Evolutionary conservation across 92 coral and sea anemone genomes (phyloP), one percentile per base, ranked within the genome.

Genomic region (Blastomussa wellsi): DNA sequence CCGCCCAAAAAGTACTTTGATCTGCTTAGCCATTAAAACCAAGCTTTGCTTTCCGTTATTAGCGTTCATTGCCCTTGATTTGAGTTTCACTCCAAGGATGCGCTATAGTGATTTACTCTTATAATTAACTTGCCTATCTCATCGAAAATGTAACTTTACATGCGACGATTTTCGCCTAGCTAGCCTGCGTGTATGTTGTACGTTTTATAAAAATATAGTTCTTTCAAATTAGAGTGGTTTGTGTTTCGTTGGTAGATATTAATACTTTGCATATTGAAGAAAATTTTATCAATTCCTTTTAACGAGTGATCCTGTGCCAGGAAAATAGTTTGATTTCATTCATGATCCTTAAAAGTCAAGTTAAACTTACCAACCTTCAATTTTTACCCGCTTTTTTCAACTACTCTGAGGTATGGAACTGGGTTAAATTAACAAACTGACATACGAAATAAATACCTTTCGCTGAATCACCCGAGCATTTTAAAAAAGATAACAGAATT

Each of bases 31-130:
- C 39, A 35, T 38, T 14, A 33, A 80, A 19, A 44, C 84, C 29
- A 66, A 65, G n/a, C 42, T 38, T 15, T 33, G 41, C 83, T 49
- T 65, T 65, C 83, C 74, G 74, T 68, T 70, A 36, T 41, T 13
- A 44, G 49, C 11, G n/a, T 47, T 32, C 84, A 8, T 31, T 44
- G 28, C 37, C 10, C 62, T 42, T 66, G 52, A 47, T 29, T 11
- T 6, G 47, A 24, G 1, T 36, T 70, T 20, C 44, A 32, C 33
- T 3, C 20, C 74, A 13, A 32, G 11, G 7, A 39, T 39, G 44
- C 44, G 44, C 44, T n/a, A n/a, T n/a, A n/a, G n/a, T n/a, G n/a
- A n/a, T n/a, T n/a, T n/a, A n/a, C n/a, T n/a, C n/a, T n/a, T n/a
- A n/a, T n/a, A n/a, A n/a, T n/a, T n/a, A n/a, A n/a, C n/a, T n/a